Base-by-base conservation (phyloP, 92 coral and sea anemone genomes). In the Meandrina meandrites region DNA sequence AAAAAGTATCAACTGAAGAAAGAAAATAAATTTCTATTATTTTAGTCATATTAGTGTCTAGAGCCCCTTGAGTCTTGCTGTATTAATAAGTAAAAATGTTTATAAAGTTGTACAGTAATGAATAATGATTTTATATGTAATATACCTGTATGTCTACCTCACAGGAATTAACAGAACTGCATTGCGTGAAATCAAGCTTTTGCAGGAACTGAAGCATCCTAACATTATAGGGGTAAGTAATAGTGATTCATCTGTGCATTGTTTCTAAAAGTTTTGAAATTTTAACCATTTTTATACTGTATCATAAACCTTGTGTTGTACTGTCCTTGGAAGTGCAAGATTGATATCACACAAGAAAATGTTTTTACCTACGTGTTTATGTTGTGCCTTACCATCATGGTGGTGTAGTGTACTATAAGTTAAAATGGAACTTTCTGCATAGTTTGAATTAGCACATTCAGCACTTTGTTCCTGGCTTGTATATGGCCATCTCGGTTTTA, bases 81-180 rank as follows among this genome's bases (percentile, higher is more conserved):
- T 40, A 27, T 24, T n/a, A 0, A 24, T 28, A n/a, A 70, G 22
- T 70, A 18, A 12, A 57, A 24, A 18, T 17, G 64, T 19, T 17
- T 57, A 21, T 57, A 57, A 3, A 2, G 9, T 51, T 9, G 56
- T 51, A 19, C 64, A 57, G 22, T 3, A 57, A 8, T 57, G n/a
- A 57, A 19, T 22, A 57, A 19, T 17, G 64, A 51, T 1, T 51
- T 18, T 57, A 22, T 4, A 57, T 18, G 18, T 17, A 19, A 21
- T 27, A 40, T n/a, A 1, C 16, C 50, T 21, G 13, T 18, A 71
- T 76, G 32, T 76, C 0, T 76, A 9, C 19, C 16, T 76, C 18
- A 0, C 68, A 96, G 99, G 99, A 28, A 95, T 96, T 60, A 96
- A 96, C 90, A 95, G 99, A 89, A 96, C 99, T 84, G 99, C 99